Evolutionary conservation across 2,888 invertebrate species (phyloP).

Genomic region (Patella caerulea): DNA sequence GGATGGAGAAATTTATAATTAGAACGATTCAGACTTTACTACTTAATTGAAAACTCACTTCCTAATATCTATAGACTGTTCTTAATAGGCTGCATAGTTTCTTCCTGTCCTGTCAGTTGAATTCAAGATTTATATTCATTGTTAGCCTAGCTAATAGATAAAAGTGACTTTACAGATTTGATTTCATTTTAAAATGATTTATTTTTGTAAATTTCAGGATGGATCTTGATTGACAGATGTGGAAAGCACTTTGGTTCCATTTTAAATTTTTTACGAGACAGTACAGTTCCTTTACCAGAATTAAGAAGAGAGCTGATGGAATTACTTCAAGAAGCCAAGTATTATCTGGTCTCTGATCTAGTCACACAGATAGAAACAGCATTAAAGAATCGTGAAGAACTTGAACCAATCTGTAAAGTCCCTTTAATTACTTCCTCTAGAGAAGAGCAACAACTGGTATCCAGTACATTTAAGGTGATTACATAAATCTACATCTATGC

Average conservation of each 20-base stretch:
- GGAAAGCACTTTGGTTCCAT: slow-evolving; percentile 98
- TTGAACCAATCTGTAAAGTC: slow-evolving; percentile 89
- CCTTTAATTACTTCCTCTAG: slow-evolving; percentile 91
- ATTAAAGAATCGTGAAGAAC: slow-evolving; percentile 80
- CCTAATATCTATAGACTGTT: too few species aligned
- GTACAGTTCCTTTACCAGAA: slow-evolving; percentile 92
- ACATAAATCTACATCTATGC: neutral
- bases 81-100: too few species aligned
- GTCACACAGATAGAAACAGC: slow-evolving; percentile 83
- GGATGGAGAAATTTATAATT: too few species aligned
- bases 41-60: too few species aligned
- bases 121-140: too few species aligned
- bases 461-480: slow-evolving; percentile 66
- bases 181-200: too few species aligned
- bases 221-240: slow-evolving; percentile 97
- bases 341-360: slow-evolving; percentile 91
- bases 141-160: too few species aligned
- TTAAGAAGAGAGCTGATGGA: slow-evolving; percentile 91
- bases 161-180: too few species aligned
- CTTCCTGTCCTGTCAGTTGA: too few species aligned
- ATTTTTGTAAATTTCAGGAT: slow-evolving; percentile 78
- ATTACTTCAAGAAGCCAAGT: slow-evolving; percentile 95
- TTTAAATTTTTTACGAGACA: slow-evolving; percentile 94
- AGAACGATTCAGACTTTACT: too few species aligned
- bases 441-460: slow-evolving; percentile 72